Base-by-base conservation (phyloP, 2,113 vertebrate genomes). In the Hyperoodon ampullatus region DNA sequence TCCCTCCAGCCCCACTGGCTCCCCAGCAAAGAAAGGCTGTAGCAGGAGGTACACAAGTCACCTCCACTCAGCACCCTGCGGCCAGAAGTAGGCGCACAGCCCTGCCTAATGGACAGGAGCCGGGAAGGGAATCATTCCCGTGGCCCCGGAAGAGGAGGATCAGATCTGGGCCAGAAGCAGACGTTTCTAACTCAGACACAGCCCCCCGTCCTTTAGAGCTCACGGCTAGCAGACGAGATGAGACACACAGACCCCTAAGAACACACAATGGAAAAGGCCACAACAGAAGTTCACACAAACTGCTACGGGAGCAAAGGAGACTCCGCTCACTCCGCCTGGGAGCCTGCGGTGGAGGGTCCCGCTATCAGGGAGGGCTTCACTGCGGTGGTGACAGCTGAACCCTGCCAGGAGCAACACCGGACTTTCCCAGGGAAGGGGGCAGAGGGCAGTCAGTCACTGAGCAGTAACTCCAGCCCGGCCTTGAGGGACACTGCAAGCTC, bases 321-420 rank as follows among this genome's bases (percentile, higher is more conserved):
- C 18, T 6, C 70, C 5, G 2, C 8, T n/a, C 13, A 11, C 3
- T 8, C 24, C 2, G 7, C 16, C 55, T 14, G 4, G 26, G 35
- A 50, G 14, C 87, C 11, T 0, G 1, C 1, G 0, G 19, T 2
- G 55, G 6, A 24, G 35, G 3, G 11, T 11, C 28, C 4, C 1
- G 8, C 0, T 65, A 65, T 44, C 44, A 44, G 68, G 61, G 55
- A 60, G 39, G 88, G 44, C 26, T 88, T 63, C 68, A 5, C 18
- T 24, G 80, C 39, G 28, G 33, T 24, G 92, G 53, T 12, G 33
- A 47, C 26, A 50, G 39, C 58, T 60, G 42, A 63, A 77, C 7
- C 1, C 4, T 2, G 1, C 44, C 33, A 75, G 10, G 33, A 44
- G 60, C 26, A 21, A 19, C 1, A 53, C 18, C 30, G 2, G 60